Base-by-base conservation (phyloP, 2,797 vertebrate genomes). In the Bothrops alternatus region DNA sequence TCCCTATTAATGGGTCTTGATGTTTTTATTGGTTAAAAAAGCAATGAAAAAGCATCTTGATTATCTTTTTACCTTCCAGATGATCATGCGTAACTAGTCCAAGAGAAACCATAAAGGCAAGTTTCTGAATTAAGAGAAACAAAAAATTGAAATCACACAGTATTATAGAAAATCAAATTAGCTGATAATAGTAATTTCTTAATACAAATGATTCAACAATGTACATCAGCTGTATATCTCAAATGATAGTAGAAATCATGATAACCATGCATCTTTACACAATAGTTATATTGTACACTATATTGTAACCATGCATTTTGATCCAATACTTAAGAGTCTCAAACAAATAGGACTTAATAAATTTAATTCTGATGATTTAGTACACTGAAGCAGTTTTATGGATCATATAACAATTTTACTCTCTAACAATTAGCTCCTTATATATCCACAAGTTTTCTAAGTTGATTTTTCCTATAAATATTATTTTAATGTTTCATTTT, bases 51-150 rank as follows among this genome's bases (percentile, higher is more conserved):
- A 92, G 10, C 16, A 87, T 32, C 73, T 42, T 0, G 16, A 65
- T 91, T 93, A 91, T 96, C 95, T 93, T 94, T 97, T 97, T 98
- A 99, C 99, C 99, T 98, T 99, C 99, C 96, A 99, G 96, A 96
- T 99, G 99, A 97, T 99, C 99, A 32, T 99, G 98, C 96, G 99
- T 99, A 89, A 99, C 99, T 88, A 99, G 97, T 91, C 99, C 99
- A 93, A 99, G 96, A 94, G 99, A 99, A 95, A 99, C 99, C 99
- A 99, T 99, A 97, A 99, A 99, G 97, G 99, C 99, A 97, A 99
- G 98, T 99, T 99, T 99, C 99, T 99, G 95, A 95, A 91, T 90
- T 86, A 53, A 53, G 60, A 96, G 91, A 96, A 96, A 87, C 93
- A 94, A 95, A 93, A 90, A 94, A 95, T 18, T 23, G 50, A 2